Conservation (phyloP, 2,113 vertebrate species). For the Cyanoramphus novaezelandiae region DNA sequence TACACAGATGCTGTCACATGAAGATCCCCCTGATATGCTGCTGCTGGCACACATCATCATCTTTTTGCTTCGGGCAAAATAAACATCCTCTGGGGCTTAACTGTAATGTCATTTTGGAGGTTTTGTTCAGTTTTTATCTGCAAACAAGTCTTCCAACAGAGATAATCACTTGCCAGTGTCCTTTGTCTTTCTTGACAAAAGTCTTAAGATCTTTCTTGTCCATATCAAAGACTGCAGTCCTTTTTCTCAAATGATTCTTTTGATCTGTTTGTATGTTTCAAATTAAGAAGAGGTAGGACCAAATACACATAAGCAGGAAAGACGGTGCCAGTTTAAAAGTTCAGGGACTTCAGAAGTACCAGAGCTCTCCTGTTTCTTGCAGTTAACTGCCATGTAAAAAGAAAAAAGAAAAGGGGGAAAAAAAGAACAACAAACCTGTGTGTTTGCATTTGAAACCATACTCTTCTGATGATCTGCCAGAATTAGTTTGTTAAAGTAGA, state of each 20-base stretch:
- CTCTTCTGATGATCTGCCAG: neutral
- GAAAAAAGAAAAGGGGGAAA: neutral
- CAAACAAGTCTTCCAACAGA: neutral
- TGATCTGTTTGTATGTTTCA: neutral
- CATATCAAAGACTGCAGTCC: neutral
- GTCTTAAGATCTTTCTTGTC: neutral
- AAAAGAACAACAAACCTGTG: neutral
- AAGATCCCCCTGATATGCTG: slow-evolving; percentile 13
- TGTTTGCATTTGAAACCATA: slow-evolving; percentile 12
- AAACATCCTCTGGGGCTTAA: slow-evolving; percentile 46
- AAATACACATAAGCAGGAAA: neutral
- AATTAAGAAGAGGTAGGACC: neutral
- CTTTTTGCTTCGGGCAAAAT: slow-evolving; percentile 39
- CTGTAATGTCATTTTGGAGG: slow-evolving; percentile 34
- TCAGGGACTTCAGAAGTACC: neutral
- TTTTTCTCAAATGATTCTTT: neutral
- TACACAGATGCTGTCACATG: slow-evolving; percentile 50
- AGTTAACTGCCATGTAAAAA: neutral
- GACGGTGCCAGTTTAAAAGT: neutral
- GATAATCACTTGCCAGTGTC: neutral
- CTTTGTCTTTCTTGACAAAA: slow-evolving; percentile 26
- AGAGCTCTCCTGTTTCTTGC: neutral
- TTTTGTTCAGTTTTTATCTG: slow-evolving; percentile 5
- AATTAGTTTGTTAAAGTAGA: neutral
- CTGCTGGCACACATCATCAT: slow-evolving; percentile 34